Base-by-base conservation (phyloP, 2,888 invertebrate genomes). In the Drosophila greeni region DNA sequence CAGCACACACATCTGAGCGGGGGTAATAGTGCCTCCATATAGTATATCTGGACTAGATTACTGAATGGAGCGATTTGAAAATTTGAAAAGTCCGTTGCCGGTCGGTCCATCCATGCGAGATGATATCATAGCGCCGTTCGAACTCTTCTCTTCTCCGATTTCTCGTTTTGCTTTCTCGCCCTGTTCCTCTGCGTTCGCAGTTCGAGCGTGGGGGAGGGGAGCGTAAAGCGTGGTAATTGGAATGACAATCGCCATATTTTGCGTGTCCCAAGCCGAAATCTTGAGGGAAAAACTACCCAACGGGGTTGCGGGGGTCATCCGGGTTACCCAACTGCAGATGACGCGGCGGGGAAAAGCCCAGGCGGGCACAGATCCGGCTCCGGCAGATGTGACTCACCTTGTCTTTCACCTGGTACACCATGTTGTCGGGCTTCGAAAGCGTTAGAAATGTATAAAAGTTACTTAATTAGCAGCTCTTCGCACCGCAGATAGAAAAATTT, bases 321-420 rank as follows among this genome's bases (percentile, higher is more conserved):
- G 26, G 23, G 37, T 48, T 33, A 34, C 33, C 53, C 42, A 49
- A 18, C 37, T 5, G 31, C 37, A 37, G 57, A 37, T 45, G 57
- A 45, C 14, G 12, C 9, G 18, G 34, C 6, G 12, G 14, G n/a
- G 16, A 47, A 65, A 55, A 37, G 20, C 47, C 37, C 20, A 33
- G 26, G 29, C 18, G 29, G 14, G 12, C 8, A 8, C 8, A 47
- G 45, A 31, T 47, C 45, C 45, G 31, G 36, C 40, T 43, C 42
- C 45, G 37, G 31, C 18, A 9, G 42, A 18, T 34, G 29, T 33
- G 65, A 76, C 87, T 86, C 77, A 87, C 87, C 83, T 74, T 73
- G 77, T 73, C 82, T 74, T 86, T 87, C 20, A 87, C 85, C 57
- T 77, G 59, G 76, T 87, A 85, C 75, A 87, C 88, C 87, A 87